Percentiles rank a stretch among this genome's conserved stretches.
phyloP scores from a whole-genome alignment of 1,140 invertebrate species.

The Megathymus violae region DNA sequence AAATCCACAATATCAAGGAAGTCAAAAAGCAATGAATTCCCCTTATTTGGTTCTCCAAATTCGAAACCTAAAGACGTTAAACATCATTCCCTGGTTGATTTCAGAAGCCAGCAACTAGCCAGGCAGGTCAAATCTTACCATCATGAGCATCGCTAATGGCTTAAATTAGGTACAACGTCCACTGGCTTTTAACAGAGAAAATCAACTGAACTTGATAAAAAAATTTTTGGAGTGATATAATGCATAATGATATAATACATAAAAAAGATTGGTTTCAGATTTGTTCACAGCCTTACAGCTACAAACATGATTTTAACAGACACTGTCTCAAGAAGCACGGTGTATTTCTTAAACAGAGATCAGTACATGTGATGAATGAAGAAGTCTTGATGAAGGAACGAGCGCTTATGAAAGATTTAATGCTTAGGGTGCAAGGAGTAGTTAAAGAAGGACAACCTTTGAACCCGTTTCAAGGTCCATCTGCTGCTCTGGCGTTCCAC shows the following conservation, averaged over 20 bases:
- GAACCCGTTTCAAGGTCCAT: constrained; percentile 56
- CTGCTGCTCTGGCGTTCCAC: constrained; percentile 53
- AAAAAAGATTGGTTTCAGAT: constrained; percentile 50
- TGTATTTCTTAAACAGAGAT: constrained; percentile 56
- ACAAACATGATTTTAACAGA: constrained; percentile 67
- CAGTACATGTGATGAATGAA: constrained; percentile 60
- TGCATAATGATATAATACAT: background rate
- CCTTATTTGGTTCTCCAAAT: no score
- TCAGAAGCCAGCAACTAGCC: no score
- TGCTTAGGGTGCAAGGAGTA: constrained; percentile 44
- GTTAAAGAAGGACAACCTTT: constrained; percentile 42
- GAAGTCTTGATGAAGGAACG: constrained; percentile 57
- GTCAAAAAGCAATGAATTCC: no score
- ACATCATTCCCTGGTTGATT: no score
- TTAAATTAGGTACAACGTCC: no score
- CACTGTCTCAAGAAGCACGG: constrained; percentile 72
- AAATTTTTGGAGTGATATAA: background rate
- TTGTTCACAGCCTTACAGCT: constrained; percentile 66
- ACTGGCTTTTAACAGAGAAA: no score
- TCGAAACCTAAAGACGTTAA: no score
- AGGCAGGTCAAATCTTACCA: no score
- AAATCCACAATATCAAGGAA: no score
- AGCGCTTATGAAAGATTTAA: constrained; percentile 52
- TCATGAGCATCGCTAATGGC: no score
- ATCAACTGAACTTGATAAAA: no score